Evolutionary conservation across 2,113 vertebrate species (phyloP).

Genomic region (Coreoperca whiteheadi): DNA sequence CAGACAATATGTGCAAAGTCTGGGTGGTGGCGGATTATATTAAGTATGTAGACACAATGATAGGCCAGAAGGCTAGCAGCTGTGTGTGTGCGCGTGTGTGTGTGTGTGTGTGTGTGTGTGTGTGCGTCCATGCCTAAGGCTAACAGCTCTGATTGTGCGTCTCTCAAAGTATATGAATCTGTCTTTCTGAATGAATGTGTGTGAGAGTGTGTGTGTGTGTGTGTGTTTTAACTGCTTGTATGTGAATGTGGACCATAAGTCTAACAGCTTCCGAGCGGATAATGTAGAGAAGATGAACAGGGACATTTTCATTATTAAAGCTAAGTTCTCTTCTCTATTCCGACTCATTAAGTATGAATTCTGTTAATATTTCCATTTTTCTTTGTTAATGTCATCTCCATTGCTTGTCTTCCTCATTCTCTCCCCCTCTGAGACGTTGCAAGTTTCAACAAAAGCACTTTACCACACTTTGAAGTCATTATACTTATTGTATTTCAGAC

Average conservation of each 20-base stretch:
- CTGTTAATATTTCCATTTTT: constrained; percentile 71
- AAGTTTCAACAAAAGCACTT: constrained; percentile 22
- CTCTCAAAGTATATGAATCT: constrained; percentile 10
- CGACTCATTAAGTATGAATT: constrained; percentile 65
- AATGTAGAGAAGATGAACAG: constrained; percentile 59
- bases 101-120: constrained; percentile 27
- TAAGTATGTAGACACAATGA: constrained; percentile 49
- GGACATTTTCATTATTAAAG: constrained; percentile 65
- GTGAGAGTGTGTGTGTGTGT: not conserved
- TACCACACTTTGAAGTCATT: constrained; percentile 14
- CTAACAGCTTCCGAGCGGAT: constrained; percentile 23
- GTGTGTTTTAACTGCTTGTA: not conserved
- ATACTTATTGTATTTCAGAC: not conserved
- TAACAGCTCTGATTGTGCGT: constrained; percentile 21
- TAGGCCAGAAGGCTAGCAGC: constrained; percentile 41
- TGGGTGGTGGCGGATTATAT: constrained; percentile 42
- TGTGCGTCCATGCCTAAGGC: not conserved
- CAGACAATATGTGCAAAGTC: constrained; percentile 17
- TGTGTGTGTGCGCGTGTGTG: constrained; percentile 7
- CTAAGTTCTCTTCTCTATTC: constrained; percentile 47
- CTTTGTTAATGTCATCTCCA: constrained; percentile 56
- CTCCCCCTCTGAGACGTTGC: constrained; percentile 5
- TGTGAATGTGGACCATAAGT: constrained; percentile 5
- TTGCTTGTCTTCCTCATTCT: constrained; percentile 8
- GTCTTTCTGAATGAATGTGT: constrained; percentile 6